A percentile compares a stretch with the other conserved stretches of the same genome.
phyloP scores from a whole-genome alignment of 1,140 invertebrate species.

The Nasonia longicornis region DNA sequence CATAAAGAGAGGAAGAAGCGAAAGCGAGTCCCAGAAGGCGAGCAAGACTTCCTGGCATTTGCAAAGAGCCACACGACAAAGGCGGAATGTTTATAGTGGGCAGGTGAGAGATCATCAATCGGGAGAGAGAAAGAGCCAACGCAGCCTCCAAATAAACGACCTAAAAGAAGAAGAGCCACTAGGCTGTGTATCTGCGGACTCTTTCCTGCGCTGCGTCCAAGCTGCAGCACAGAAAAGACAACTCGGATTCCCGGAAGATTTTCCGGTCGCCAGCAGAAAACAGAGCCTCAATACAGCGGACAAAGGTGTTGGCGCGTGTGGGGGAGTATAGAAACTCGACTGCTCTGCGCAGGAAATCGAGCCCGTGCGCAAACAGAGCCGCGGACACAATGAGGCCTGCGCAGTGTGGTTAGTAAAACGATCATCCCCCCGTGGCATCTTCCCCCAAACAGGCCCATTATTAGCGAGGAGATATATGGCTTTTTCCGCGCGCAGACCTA shows the following conservation, averaged over 20 bases:
- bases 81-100: constrained; percentile 43
- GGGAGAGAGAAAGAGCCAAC: constrained; percentile 17
- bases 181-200: neutral
- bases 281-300: neutral
- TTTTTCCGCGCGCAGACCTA: neutral
- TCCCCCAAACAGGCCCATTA: constrained; percentile 26
- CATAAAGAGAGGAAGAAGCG: neutral
- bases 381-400: constrained; percentile 16
- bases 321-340: neutral
- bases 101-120: constrained; percentile 43
- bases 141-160: constrained; percentile 12
- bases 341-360: constrained; percentile 32
- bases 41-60: constrained; percentile 16
- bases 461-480: constrained; percentile 24
- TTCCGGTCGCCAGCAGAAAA: constrained; percentile 18
- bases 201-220: neutral
- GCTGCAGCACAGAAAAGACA: constrained; percentile 14
- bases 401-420: constrained; percentile 44
- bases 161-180: constrained; percentile 13
- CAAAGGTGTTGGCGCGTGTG: constrained; percentile 18
- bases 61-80: constrained; percentile 14
- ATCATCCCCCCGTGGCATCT: constrained; percentile 32
- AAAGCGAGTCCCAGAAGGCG: neutral
- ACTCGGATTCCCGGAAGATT: constrained; percentile 43
- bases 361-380: constrained; percentile 32